Evolutionary conservation across 2,888 invertebrate species (phyloP), one percentile per base, ranked within the genome.

Genomic region (Sepiola atlantica): DNA sequence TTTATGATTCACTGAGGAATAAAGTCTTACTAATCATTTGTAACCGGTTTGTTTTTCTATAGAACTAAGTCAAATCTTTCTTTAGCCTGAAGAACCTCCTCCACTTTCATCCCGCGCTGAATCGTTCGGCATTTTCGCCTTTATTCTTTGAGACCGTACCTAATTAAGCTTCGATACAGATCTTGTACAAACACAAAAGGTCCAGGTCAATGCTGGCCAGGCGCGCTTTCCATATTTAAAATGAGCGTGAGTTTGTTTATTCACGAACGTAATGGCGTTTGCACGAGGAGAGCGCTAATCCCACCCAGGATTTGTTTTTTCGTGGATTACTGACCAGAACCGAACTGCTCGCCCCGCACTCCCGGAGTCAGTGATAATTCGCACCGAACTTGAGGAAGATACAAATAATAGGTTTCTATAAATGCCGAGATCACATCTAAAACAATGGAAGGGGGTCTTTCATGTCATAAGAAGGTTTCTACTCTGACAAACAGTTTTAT

Each of bases 41-140:
- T n/a, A 18, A 32, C 14, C 77, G 18, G 77, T n/a, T 77, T 77
- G 77, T 77, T 77, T 32, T 77, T 77, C 77, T 16, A 77, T 32
- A 32, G 77, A 77, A 77, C 16, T 32, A 77, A 77, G 32, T 32
- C 77, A 32, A 77, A 77, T 77, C 77, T 77, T 77, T 77, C n/a
- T 77, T 77, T 77, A 77, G 77, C n/a, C 77, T 77, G 77, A 77
- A 77, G 77, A 77, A 77, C 32, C 77, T 77, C 77, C 77, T 77
- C 77, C 77, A 77, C n/a, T 32, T n/a, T 12, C 16, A 2, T 77
- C 32, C n/a, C 4, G 77, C 32, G 77, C n/a, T n/a, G 77, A n/a
- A 32, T 77, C 32, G 77, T 77, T n/a, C 32, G 77, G 77, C 77
- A 32, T 32, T 77, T 77, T 16, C 14, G n/a, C 77, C 32, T 77